Conservation (phyloP, 2,113 vertebrate species). For the Amphilophus citrinellus region DNA sequence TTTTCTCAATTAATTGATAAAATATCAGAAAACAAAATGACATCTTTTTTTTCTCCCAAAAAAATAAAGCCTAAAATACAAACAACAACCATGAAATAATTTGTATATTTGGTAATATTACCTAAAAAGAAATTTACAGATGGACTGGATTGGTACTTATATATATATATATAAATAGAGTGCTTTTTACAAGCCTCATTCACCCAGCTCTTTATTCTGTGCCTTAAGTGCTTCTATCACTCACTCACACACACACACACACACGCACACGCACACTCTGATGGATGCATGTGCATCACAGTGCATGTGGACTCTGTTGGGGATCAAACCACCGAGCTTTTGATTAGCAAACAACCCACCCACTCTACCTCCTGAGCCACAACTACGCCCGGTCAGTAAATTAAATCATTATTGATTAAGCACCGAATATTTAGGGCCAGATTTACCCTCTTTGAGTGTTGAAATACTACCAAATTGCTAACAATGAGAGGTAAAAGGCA, state of each 20-base stretch:
- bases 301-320: background rate
- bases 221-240: background rate
- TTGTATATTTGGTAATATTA: background rate
- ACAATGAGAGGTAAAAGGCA: background rate
- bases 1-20: conserved; percentile 7
- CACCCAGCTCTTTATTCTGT: background rate
- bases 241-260: too few relatives aligned
- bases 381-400: background rate
- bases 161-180: too few relatives aligned
- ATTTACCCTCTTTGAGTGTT: background rate
- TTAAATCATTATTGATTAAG: conserved; percentile 13
- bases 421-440: background rate
- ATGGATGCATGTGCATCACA: background rate
- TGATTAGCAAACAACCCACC: background rate
- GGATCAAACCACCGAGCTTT: background rate
- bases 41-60: background rate
- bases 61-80: background rate
- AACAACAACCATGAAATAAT: background rate
- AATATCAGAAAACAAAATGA: background rate
- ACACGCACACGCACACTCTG: background rate
- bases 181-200: background rate
- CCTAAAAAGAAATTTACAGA: background rate
- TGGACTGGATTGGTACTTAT: background rate
- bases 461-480: conserved; percentile 7
- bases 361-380: background rate